Evolutionary conservation across 2,113 vertebrate genomes (phyloP), one percentile per base, ranked within the genome.

Genomic region (Indicator indicator): DNA sequence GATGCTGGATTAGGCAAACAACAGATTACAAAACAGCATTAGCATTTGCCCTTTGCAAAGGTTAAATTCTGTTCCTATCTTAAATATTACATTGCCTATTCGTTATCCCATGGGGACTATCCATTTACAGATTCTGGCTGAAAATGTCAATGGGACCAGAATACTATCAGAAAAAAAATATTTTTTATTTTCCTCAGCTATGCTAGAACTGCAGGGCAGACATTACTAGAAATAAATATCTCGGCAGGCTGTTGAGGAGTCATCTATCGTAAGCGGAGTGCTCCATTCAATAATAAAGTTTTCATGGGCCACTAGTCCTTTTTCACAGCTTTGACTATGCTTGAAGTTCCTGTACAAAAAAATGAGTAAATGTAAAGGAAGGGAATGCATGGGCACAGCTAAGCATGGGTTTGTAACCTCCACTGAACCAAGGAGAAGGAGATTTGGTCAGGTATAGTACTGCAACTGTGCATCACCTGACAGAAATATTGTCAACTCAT

Each of bases 1-100:
- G 48, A 71, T 70, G 30, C 26, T 83, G 69, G 60, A 80, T 80
- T 77, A 89, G 33, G 56, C 44, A 91, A 86, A 27, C 48, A 86
- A 67, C 23, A 93, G 82, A 86, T 89, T 89, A 94, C 60, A 90
- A 95, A 87, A 80, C 28, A 94, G 14, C 68, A 74, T 91, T 92
- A 94, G 68, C 56, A 83, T 95, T 64, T 94, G 36, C 28, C 78
- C 83, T 96, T 93, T 86, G 28, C 28, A 93, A 83, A 92, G 80
- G 83, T 78, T 90, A 88, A 94, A 91, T 80, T 83, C n/a, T 42
- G 36, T 83, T 85, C n/a, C 28, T 76, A 9, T 68, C 72, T 83
- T 77, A 74, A 86, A 67, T 71, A 83, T 52, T 74, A 15, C 63
- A 40, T 58, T 89, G 65, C 24, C 40, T 72, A 52, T 78, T 68